These are phyloP conservation scores for Latheticus oryzae DNA, from an alignment of 2,888 invertebrate genomes.

Conservation along the genomic window DNA sequence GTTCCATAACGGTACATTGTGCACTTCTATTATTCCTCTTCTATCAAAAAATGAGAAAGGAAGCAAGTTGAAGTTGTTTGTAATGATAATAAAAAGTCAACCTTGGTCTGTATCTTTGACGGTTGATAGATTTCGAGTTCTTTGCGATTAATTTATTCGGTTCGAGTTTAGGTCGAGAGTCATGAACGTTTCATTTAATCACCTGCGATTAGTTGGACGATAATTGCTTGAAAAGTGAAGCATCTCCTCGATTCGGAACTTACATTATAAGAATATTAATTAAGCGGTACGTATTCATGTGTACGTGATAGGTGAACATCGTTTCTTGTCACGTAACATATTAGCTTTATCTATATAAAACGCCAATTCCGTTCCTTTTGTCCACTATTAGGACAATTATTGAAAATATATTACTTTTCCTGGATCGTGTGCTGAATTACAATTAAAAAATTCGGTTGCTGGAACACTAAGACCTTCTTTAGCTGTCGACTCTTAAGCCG, in stretches of 20 bases:
- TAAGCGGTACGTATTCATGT: constrained; percentile 15
- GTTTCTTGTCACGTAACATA: constrained; percentile 37
- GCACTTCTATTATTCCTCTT: too few relatives aligned
- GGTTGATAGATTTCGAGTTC: too few relatives aligned
- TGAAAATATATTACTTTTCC: constrained; percentile 34
- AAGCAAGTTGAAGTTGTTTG: too few relatives aligned
- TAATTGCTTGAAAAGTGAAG: constrained; percentile 24
- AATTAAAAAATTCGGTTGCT: constrained; percentile 24
- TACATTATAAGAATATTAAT: constrained; percentile 33
- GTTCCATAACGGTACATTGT: too few relatives aligned
- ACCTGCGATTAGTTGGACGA: constrained; percentile 14
- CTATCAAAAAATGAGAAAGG: too few relatives aligned
- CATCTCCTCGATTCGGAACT: constrained; percentile 4
- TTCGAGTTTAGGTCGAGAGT: constrained; percentile 6
- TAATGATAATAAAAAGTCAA: too few relatives aligned
- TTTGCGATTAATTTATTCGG: constrained; percentile 8
- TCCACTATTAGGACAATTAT: constrained; percentile 38
- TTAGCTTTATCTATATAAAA: constrained; percentile 41
- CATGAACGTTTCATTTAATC: constrained; percentile 15
- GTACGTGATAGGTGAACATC: constrained; percentile 5
- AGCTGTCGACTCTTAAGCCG: constrained; percentile 9
- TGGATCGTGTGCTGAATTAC: constrained; percentile 27
- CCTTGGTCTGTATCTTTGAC: too few relatives aligned
- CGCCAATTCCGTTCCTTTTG: constrained; percentile 32
- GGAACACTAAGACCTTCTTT: not conserved